A percentile compares a stretch with the other conserved stretches of the same genome.
Conservation (phyloP, 2,113 vertebrate genomes). For the Python bivittatus region DNA sequence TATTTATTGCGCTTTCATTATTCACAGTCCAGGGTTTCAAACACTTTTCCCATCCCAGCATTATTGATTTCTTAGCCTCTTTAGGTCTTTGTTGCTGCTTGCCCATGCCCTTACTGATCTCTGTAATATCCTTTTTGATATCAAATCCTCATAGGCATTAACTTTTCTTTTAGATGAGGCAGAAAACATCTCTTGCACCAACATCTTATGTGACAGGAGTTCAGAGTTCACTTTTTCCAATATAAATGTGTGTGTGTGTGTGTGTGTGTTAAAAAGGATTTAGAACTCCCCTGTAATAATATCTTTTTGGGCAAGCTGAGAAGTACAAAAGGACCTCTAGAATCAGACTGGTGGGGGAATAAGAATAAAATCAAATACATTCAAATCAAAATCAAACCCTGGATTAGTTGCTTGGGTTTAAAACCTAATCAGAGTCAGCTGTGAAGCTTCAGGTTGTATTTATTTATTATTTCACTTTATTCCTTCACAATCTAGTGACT, state of each 20-base stretch:
- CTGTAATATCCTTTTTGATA: constrained; percentile 41
- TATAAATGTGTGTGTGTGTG: constrained; percentile 62
- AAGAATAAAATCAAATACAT: too few species aligned
- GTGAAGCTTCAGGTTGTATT: neutral
- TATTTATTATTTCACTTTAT: neutral
- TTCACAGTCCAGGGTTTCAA: neutral
- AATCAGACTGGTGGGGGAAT: constrained; percentile 15
- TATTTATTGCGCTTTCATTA: neutral
- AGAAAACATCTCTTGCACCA: constrained; percentile 57
- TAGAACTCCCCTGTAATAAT: constrained; percentile 72
- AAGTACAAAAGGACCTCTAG: constrained; percentile 65
- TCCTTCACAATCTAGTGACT: too few species aligned
- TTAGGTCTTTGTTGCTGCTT: constrained; percentile 21
- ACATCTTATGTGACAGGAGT: constrained; percentile 54
- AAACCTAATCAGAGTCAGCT: constrained; percentile 3
- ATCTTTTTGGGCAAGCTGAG: constrained; percentile 68
- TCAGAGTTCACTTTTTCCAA: constrained; percentile 71
- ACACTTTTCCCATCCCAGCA: constrained; percentile 6
- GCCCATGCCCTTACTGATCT: constrained; percentile 54
- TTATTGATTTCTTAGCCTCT: constrained; percentile 20
- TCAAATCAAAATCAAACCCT: too few species aligned
- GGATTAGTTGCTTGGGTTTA: neutral
- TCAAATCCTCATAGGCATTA: constrained; percentile 37
- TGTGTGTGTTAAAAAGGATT: constrained; percentile 47
- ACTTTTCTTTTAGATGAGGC: constrained; percentile 59